These are phyloP conservation scores for Chaetorhynchus papuensis DNA, from an alignment of 2,113 vertebrate species.

Conservation along the genomic window DNA sequence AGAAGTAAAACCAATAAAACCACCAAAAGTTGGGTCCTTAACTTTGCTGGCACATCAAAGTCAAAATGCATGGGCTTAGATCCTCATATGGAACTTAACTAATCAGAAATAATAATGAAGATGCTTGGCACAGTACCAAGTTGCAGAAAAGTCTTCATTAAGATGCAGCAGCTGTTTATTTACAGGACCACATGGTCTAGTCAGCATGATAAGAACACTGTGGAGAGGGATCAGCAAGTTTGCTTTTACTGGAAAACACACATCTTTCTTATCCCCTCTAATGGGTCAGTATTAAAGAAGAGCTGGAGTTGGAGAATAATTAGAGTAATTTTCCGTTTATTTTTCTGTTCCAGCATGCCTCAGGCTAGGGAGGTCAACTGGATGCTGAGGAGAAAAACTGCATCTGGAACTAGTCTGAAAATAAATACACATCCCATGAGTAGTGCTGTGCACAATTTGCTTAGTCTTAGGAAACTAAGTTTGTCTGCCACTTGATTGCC, in stretches of 20 bases:
- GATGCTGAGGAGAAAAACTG: neutral
- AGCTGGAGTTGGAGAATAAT: conserved; percentile 32
- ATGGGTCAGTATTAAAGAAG: neutral
- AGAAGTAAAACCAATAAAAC: neutral
- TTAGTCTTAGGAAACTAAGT: conserved; percentile 4
- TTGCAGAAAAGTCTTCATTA: conserved; percentile 23
- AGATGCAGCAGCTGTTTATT: conserved; percentile 28
- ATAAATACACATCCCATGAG: conserved; percentile 9
- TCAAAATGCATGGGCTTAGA: neutral
- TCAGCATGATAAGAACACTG: neutral
- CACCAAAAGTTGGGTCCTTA: neutral
- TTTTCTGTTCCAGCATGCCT: neutral
- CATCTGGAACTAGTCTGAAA: conserved; percentile 30
- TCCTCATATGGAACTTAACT: neutral
- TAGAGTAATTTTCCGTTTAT: conserved; percentile 17
- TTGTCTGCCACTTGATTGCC: conserved; percentile 32
- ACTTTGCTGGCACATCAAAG: neutral
- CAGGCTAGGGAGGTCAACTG: conserved; percentile 15
- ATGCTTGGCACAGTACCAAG: neutral
- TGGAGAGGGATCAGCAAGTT: conserved; percentile 17
- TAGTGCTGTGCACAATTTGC: conserved; percentile 11
- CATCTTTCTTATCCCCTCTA: neutral
- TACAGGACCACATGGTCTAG: conserved; percentile 17
- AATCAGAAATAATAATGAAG: neutral
- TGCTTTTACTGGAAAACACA: neutral